Evolutionary conservation across 2,888 invertebrate species (phyloP), one percentile per base, ranked within the genome.

Genomic region (Tetragnatha montana): DNA sequence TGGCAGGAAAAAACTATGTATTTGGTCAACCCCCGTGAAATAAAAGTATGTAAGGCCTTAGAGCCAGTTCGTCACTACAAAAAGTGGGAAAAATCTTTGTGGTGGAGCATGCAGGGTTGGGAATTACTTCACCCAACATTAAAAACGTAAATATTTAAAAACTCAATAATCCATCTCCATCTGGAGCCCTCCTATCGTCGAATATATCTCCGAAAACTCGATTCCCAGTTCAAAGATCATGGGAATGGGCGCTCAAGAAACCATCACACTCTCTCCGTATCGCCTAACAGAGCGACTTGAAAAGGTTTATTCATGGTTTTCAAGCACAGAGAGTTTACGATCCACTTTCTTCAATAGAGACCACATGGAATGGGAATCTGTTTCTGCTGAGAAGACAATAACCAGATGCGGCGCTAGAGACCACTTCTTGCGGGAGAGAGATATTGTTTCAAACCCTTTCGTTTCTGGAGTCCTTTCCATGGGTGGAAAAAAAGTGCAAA

Each of bases 331-430:
- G 50, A 70, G 10, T 35, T 81, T 81, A 49, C 47, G 35, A 81
- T 81, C 12, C 50, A 78, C 78, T 70, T 69, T 35, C 35, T 35
- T 17, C 60, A 81, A 70, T 50, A 2, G 19, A 70, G 47, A 81
- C 12, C 70, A 47, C 47, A 50, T 17, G 71, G 49, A 49, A 69
- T 17, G 68, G 14, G 35, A 81, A 8, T 35, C 74, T 49, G 22
- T 70, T 81, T 81, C 19, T 49, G 50, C 19, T 19, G 17, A 4
- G 80, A 47, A 75, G 75, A 84, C 75, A 84, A 84, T 84, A 84
- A 76, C 83, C 83, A 84, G 83, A 84, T 76, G 83, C 74, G 60
- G 75, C 10, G 75, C 83, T 84, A 14, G 22, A 35, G 50, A 17
- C 70, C 73, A 73, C 82, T 82, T 51, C 69, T 47, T 80, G 14